Percentiles rank a stretch among this genome's conserved stretches.
Evolutionary conservation across 2,888 invertebrate species (phyloP).

Genomic region (Drosophila anomalata): DNA sequence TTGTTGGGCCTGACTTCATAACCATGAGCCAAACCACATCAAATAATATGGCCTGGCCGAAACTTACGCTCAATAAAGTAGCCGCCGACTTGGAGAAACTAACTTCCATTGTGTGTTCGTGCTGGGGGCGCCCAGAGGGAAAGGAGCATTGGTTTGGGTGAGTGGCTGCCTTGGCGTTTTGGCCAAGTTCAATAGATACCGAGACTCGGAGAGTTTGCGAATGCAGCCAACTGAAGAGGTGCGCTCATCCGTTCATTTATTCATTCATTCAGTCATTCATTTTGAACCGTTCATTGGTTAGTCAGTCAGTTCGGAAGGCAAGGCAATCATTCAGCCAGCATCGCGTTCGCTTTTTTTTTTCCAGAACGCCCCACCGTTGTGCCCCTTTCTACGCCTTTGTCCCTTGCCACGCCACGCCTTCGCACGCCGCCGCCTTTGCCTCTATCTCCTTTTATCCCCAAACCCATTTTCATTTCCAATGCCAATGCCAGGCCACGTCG

Average conservation of each 20-base stretch:
- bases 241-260: constrained; percentile 78
- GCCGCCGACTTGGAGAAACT: constrained; percentile 68
- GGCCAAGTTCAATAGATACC: constrained; percentile 68
- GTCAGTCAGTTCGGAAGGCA: constrained; percentile 70
- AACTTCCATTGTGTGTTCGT: constrained; percentile 69
- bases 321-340: constrained; percentile 68
- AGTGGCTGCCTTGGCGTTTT: constrained; percentile 13
- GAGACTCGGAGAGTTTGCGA: constrained; percentile 61
- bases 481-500: constrained; percentile 47
- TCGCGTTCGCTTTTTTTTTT: constrained; percentile 26
- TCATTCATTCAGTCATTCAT: constrained; percentile 78
- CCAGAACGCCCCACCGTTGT: neutral
- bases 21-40: constrained; percentile 65
- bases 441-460: neutral
- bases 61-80: constrained; percentile 77
- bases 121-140: constrained; percentile 22
- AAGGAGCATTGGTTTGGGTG: constrained; percentile 3
- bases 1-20: constrained; percentile 58
- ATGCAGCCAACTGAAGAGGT: constrained; percentile 76
- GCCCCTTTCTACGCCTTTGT: constrained; percentile 5
- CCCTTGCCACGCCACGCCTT: constrained; percentile 2
- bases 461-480: constrained; percentile 36
- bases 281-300: constrained; percentile 75
- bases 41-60: constrained; percentile 64
- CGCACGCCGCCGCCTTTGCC: neutral